Base-by-base conservation (phyloP, 2,888 invertebrate species). In the Pheosia tremula region DNA sequence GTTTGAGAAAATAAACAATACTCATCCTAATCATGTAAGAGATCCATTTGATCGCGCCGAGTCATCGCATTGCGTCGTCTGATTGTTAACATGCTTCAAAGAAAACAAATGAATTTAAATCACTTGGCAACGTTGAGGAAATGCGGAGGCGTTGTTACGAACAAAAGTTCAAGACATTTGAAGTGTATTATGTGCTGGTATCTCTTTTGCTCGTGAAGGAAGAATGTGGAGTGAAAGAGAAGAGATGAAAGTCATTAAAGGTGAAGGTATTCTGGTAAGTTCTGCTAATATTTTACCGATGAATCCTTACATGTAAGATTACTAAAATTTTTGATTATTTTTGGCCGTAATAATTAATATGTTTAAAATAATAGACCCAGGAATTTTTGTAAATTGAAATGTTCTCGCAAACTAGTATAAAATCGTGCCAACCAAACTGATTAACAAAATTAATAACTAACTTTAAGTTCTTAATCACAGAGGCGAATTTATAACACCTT, bases 1-100 rank as follows among this genome's bases (percentile, higher is more conserved):
- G 47, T 47, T 37, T 8, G 62, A 59, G 68, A 82, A 79, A 87
- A 85, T 83, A 87, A 86, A 90, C 88, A 89, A 90, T 86, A 81
- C 79, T 64, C 68, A 79, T 85, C 84, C 79, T 85, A 85, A 88
- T 86, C 83, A 75, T 80, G 85, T 75, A 78, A 81, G 76, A 79
- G 82, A 84, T 86, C 80, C 78, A 74, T 79, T 79, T 78, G 78
- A 82, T 83, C 81, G 68, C 76, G 78, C 71, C 77, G 74, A 85
- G 84, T 85, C 87, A 89, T 84, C 80, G 75, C 79, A 79, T 81
- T 73, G 79, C 78, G 75, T 81, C 80, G 76, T 77, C 79, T 82
- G 77, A 81, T 84, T 84, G 82, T 85, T 81, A 79, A 81, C 81
- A 76, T 74, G 78, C 66, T 79, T 78, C 78, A 75, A 79, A 81